phyloP scores from a whole-genome alignment of 2,888 invertebrate species.

The Rotaria magnacalcarata region DNA sequence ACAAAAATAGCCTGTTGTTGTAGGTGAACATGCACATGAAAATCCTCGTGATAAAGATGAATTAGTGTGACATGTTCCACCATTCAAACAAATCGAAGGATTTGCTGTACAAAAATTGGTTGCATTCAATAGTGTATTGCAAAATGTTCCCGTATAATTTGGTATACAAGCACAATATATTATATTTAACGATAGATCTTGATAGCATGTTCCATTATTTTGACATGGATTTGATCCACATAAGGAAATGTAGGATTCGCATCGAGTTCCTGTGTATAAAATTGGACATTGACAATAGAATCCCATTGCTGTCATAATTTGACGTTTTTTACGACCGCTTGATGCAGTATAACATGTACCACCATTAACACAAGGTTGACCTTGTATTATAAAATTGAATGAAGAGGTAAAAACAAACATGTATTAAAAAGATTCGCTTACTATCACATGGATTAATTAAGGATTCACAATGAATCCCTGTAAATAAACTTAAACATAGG shows the following conservation, averaged over 20 bases:
- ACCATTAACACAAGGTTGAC: slow-evolving; percentile 32
- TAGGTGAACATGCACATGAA: slow-evolving; percentile 30
- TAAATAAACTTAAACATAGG: slow-evolving; percentile 43
- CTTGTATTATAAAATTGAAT: neutral
- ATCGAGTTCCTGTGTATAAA: slow-evolving; percentile 37
- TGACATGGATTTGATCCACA: slow-evolving; percentile 43
- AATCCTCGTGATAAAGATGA: neutral
- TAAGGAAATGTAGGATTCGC: slow-evolving; percentile 28
- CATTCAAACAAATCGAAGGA: neutral
- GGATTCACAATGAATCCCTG: slow-evolving; percentile 40
- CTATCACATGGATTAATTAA: slow-evolving; percentile 40
- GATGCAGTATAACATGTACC: neutral
- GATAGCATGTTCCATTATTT: slow-evolving; percentile 43
- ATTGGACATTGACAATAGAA: slow-evolving; percentile 40
- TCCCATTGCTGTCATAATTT: neutral
- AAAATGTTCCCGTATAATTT: slow-evolving; percentile 32
- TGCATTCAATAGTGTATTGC: neutral
- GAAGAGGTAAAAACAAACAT: neutral
- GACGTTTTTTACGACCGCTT: slow-evolving; percentile 8
- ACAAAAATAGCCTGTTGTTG: slow-evolving; percentile 38
- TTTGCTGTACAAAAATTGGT: neutral
- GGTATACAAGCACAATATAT: slow-evolving; percentile 29
- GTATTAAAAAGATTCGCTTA: neutral
- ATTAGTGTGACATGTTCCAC: slow-evolving; percentile 8
- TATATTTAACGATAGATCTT: neutral